phyloP scores from a whole-genome alignment of 2,797 vertebrate genomes.

The Coregonus ussuriensis region DNA sequence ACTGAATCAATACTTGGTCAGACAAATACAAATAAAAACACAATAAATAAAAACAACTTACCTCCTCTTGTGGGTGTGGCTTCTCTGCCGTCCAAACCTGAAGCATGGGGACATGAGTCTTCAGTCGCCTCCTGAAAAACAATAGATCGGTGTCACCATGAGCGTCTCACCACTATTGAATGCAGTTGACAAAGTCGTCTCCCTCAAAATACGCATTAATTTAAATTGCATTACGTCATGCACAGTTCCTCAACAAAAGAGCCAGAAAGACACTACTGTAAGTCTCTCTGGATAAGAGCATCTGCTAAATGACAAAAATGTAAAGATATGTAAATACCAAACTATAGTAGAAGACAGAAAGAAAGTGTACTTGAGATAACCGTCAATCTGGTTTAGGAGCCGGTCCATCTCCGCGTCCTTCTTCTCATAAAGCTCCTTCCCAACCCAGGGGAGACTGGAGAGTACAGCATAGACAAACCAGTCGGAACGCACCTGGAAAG shows the following conservation, averaged over 20 bases:
- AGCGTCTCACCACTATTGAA: background rate
- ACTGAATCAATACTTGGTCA: too few relatives aligned
- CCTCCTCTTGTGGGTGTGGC: conserved; percentile 97
- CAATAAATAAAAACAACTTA: conserved; percentile 53
- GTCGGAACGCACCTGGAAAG: conserved; percentile 88
- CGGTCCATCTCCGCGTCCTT: conserved; percentile 98
- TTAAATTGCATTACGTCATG: too few relatives aligned
- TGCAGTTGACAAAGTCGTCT: background rate
- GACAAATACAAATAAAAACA: too few relatives aligned
- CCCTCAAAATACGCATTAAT: background rate
- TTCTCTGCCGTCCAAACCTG: conserved; percentile 97
- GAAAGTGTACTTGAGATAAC: conserved; percentile 88
- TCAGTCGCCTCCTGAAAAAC: conserved; percentile 84
- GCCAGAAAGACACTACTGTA: too few relatives aligned
- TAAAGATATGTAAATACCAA: background rate
- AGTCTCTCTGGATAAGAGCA: too few relatives aligned
- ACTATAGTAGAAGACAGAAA: background rate
- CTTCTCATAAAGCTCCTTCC: conserved; percentile 97
- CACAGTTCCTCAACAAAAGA: background rate
- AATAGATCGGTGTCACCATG: background rate
- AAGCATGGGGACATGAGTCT: conserved; percentile 92
- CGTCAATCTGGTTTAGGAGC: conserved; percentile 91
- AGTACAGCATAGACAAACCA: conserved; percentile 96
- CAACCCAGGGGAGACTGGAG: conserved; percentile 96
- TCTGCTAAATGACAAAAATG: background rate